Base-by-base conservation (phyloP, 2,797 vertebrate genomes). In the Parauchenoglanis ngamensis region DNA sequence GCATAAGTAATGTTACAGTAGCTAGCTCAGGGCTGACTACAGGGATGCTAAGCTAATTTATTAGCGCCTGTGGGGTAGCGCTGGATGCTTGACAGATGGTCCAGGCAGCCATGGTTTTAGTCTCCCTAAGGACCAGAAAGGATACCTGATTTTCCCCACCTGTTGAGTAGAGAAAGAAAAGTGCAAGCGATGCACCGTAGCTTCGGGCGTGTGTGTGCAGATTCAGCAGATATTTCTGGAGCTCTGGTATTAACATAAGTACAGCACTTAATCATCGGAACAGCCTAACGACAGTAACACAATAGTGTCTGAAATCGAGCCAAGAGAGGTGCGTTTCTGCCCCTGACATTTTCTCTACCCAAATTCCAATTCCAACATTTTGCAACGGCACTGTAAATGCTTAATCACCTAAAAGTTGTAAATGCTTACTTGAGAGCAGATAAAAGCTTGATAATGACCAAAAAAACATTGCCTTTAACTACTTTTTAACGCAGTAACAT, bases 1-100 rank as follows among this genome's bases (percentile, higher is more conserved):
- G 28, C 56, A 44, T 44, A 6, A 35, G 4, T 75, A n/a, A n/a
- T 49, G 21, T 6, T 49, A 49, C 3, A 49, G 46, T 49, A 49
- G 90, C 87, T 88, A 87, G 88, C 52, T 90, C 28, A 54, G 49
- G 89, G 87, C 91, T 89, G 79, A 90, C 72, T 87, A 90, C 90
- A 77, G 89, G 91, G 89, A 89, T 90, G 87, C 87, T 49, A 82
- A 77, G 91, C 90, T 94, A 93, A 95, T 95, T 94, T 94, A 94
- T 91, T 93, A 89, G 91, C 93, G 92, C 91, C 92, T 90, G 91
- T 89, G 84, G 92, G 92, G 92, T 92, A 91, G 92, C 85, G 91
- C 88, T 28, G 87, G 78, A 83, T 90, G 92, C 93, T 93, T 92
- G 88, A 93, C 89, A 90, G 90, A 93, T 93, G 94, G 94, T 94